Base-by-base conservation (phyloP, 2,797 vertebrate genomes). In the Megaceryle alcyon region DNA sequence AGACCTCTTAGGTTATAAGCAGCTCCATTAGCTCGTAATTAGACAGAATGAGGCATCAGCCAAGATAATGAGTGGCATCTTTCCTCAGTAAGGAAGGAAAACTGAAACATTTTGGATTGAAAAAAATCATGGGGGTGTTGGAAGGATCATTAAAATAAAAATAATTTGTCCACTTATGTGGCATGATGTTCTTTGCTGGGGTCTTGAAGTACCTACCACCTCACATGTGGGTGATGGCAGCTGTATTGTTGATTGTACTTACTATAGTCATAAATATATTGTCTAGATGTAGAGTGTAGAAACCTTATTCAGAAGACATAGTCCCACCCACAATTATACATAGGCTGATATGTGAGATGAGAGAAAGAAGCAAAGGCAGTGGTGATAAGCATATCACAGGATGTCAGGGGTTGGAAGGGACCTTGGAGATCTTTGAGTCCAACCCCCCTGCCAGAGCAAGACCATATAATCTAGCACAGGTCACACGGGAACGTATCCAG, bases 81-180 rank as follows among this genome's bases (percentile, higher is more conserved):
- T 93, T 83, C 25, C 41, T 81, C 26, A 22, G 28, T 43, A 46
- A 77, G 29, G 54, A 85, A 35, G 31, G 53, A 68, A 76, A 88
- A 66, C 3, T 0, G 23, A 76, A 84, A 26, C 10, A 14, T 46
- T 92, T 49, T 64, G 22, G 19, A 44, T 69, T 63, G 41, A 87
- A 41, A 41, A 70, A 87, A 59, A 79, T 7, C 41, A 46, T 0
- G 0, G 60, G 18, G 16, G 2, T 81, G 9, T n/a, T 90, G 4
- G 5, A 69, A 61, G 61, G 39, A 41, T 76, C 59, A 39, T 17
- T 90, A 70, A 80, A 86, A 19, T 23, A 66, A 70, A 87, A 81
- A 37, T 3, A 3, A 23, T 54, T 86, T 83, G 14, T 68, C 26
- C 33, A 12, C 20, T 41, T 86, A 16, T 12, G 35, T 73, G 25